A percentile compares a stretch with the other conserved stretches of the same genome.
Conservation (phyloP, 2,888 invertebrate genomes). For the Cheilosia urbana region DNA sequence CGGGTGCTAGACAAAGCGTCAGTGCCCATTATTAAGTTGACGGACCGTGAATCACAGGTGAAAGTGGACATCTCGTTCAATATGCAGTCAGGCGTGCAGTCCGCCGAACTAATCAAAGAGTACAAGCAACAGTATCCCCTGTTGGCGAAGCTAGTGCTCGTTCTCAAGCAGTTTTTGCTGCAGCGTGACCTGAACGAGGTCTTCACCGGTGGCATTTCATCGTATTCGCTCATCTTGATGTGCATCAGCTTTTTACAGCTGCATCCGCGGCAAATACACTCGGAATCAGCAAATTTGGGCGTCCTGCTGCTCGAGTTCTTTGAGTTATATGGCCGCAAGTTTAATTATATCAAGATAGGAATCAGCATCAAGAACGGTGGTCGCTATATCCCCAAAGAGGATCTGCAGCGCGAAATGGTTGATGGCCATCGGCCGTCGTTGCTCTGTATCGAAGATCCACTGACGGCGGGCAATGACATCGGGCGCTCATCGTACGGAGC, state of each 20-base stretch:
- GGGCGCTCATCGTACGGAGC: slow-evolving; percentile 96
- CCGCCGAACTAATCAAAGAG: slow-evolving; percentile 97
- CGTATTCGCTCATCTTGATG: slow-evolving; percentile 99
- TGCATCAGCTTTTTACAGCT: slow-evolving; percentile 98
- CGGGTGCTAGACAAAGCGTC: slow-evolving; percentile 99
- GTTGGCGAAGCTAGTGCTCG: slow-evolving; percentile 96
- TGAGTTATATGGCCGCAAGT: slow-evolving; percentile 97
- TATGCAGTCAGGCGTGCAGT: slow-evolving; percentile 98
- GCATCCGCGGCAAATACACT: slow-evolving; percentile 93
- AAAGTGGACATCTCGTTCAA: slow-evolving; percentile 99
- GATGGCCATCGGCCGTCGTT: slow-evolving; percentile 97
- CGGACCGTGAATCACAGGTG: slow-evolving; percentile 91
- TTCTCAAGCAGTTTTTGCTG: slow-evolving; percentile 98
- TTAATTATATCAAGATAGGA: slow-evolving; percentile 94
- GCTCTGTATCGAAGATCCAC: slow-evolving; percentile 98
- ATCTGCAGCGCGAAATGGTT: slow-evolving; percentile 95
- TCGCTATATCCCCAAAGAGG: slow-evolving; percentile 96
- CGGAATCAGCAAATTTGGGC: slow-evolving; percentile 91
- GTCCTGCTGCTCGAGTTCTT: slow-evolving; percentile 98
- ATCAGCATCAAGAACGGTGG: slow-evolving; percentile 97
- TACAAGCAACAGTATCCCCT: slow-evolving; percentile 95
- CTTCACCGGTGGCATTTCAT: slow-evolving; percentile 99
- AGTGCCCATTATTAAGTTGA: slow-evolving; percentile 99
- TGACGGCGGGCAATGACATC: slow-evolving; percentile 98
- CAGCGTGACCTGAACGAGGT: slow-evolving; percentile 99